Evolutionary conservation across 2,113 vertebrate genomes (phyloP), one percentile per base, ranked within the genome.

Genomic region (Hippopotamus amphibius): DNA sequence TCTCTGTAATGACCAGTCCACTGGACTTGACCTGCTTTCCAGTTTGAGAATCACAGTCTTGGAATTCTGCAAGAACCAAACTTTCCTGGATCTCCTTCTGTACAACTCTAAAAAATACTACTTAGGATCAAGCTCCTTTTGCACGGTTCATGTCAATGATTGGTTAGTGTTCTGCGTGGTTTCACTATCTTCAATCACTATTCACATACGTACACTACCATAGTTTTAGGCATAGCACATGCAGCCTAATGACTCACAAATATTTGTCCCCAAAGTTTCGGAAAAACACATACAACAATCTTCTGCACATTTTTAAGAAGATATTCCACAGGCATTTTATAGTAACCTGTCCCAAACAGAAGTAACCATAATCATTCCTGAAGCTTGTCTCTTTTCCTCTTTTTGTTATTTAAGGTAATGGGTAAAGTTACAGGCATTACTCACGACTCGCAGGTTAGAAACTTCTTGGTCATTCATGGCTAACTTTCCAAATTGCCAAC

Each of bases 71-170:
- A 69, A 22, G 61, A 14, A 55, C 46, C 26, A 86, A 68, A 61
- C 41, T 88, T 88, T 50, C 26, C 43, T 80, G 19, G 0, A 57
- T 85, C 21, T 55, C 22, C 65, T 71, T 90, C 21, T 3, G 46
- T 88, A 83, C 88, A 88, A 91, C 68, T 95, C 43, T 69, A 21
- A 92, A 81, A 86, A 41, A 37, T 33, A 66, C 16, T 65, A 8
- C 7, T 59, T 83, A 92, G 66, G 37, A 72, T 33, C 57, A 12
- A 33, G 22, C 10, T 79, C 0, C 7, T 53, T 1, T 88, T 66
- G 16, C 59, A 82, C 2, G 65, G 28, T 53, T 91, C 26, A 71
- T 80, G 6, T 87, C 50, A 68, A 61, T 33, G 10, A 81, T 33
- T 84, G 16, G 3, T 57, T 57, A 69, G 24, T 16, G 24, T 66